Evolutionary conservation across 64 coral and sea anemone species (phyloP).

Genomic region (Montipora cactus): DNA sequence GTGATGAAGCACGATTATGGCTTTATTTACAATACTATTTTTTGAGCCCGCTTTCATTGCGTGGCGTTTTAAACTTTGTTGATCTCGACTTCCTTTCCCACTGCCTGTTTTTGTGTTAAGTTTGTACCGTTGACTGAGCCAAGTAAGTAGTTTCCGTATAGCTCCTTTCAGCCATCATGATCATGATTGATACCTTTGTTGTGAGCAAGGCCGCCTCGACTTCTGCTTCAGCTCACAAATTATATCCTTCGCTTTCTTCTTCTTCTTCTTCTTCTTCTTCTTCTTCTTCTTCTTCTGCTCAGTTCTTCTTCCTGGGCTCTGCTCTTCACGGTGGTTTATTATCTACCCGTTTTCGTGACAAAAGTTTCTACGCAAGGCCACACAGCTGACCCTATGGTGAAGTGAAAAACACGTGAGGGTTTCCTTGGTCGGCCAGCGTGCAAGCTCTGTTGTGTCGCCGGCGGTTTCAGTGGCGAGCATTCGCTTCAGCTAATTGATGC

Average conservation of each 20-base stretch:
- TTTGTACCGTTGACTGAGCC: background rate
- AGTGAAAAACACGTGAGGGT: slow-evolving; percentile 21
- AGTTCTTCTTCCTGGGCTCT: no score
- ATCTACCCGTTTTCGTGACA: slow-evolving; percentile 54
- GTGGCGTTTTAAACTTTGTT: background rate
- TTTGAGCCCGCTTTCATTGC: background rate
- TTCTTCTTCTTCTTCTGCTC: no score
- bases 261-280: no score
- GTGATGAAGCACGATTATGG: slow-evolving; percentile 47
- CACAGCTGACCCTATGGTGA: slow-evolving; percentile 24
- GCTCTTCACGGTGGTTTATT: background rate
- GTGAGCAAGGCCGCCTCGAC: background rate
- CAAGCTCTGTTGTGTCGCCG: background rate
- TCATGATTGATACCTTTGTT: slow-evolving; percentile 60
- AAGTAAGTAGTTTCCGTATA: background rate
- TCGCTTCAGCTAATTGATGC: slow-evolving; percentile 57
- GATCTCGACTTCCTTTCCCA: background rate
- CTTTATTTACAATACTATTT: slow-evolving; percentile 53
- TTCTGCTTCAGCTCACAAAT: slow-evolving; percentile 61
- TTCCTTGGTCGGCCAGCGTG: slow-evolving; percentile 8
- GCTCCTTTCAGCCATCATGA: slow-evolving; percentile 12
- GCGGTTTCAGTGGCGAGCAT: slow-evolving; percentile 41
- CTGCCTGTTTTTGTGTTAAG: background rate
- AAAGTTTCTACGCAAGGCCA: slow-evolving; percentile 23
- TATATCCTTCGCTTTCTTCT: slow-evolving; percentile 45